phyloP scores from a whole-genome alignment of 1,140 invertebrate species.

The Ladona fulva region DNA sequence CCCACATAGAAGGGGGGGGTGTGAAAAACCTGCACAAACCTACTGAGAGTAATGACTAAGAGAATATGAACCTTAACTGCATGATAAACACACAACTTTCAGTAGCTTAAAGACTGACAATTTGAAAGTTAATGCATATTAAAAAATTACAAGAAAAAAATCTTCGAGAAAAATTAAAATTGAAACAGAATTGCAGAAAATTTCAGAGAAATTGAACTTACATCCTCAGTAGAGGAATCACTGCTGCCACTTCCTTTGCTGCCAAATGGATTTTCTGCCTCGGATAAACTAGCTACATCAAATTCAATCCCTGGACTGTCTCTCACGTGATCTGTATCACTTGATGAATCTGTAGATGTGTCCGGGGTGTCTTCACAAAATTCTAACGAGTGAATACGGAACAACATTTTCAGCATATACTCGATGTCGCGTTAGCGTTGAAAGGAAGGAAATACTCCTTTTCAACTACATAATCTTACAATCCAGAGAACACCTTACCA shows the following conservation, averaged over 20 bases:
- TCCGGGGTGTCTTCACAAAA: not conserved
- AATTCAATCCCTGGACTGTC: not conserved
- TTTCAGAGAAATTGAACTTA: too few species aligned
- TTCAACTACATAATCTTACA: not conserved
- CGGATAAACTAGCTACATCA: not conserved
- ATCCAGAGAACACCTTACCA: not conserved
- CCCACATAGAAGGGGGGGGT: too few species aligned
- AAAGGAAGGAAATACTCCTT: not conserved
- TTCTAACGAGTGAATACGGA: not conserved
- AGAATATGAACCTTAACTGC: too few species aligned
- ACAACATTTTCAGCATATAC: too few species aligned
- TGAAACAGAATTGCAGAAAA: too few species aligned
- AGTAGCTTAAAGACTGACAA: too few species aligned
- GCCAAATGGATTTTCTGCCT: not conserved
- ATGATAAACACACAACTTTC: too few species aligned
- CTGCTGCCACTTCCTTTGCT: not conserved
- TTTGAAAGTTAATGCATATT: too few species aligned
- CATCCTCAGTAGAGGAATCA: not conserved
- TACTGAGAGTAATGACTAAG: too few species aligned
- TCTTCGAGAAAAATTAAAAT: too few species aligned
- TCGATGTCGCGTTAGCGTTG: not conserved
- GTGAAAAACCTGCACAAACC: too few species aligned
- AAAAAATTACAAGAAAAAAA: too few species aligned
- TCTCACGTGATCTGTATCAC: not conserved
- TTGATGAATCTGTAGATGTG: not conserved